Conservation (phyloP, 2,113 vertebrate species). For the Axis porcinus region DNA sequence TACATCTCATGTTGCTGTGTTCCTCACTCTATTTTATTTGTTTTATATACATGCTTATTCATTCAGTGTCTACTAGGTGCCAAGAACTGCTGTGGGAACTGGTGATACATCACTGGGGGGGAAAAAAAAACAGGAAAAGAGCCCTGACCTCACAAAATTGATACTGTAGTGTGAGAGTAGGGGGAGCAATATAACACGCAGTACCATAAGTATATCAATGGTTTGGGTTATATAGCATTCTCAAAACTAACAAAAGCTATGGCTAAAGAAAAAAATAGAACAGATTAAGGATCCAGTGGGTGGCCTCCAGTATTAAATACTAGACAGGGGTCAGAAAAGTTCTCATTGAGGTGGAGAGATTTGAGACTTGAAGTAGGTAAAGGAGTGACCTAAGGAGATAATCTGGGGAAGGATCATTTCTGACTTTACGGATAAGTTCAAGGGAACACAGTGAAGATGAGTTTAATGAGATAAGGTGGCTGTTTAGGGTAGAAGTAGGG, state of each 20-base stretch:
- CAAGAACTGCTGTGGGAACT: not conserved
- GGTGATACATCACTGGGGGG: not conserved
- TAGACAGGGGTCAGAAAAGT: not conserved
- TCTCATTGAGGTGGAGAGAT: not conserved
- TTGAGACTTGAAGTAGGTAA: not conserved
- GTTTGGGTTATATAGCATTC: not conserved
- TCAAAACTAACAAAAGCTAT: conserved; percentile 13
- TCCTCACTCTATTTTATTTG: not conserved
- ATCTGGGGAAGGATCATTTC: not conserved
- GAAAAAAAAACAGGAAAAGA: not conserved
- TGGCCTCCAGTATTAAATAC: not conserved
- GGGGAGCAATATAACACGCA: not conserved
- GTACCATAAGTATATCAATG: not conserved
- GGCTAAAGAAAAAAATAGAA: not conserved
- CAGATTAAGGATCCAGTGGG: not conserved
- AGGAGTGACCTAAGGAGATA: not conserved
- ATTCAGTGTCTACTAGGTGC: not conserved
- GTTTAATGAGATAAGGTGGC: not conserved
- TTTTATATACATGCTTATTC: not conserved
- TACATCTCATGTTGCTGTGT: not conserved
- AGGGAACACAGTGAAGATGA: not conserved
- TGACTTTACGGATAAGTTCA: not conserved
- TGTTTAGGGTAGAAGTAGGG: not conserved
- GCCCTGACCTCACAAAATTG: not conserved
- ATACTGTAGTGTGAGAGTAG: not conserved